These are phyloP conservation scores for Cataglyphis altisquamis DNA, from an alignment of 2,888 invertebrate species.

Conservation along the genomic window DNA sequence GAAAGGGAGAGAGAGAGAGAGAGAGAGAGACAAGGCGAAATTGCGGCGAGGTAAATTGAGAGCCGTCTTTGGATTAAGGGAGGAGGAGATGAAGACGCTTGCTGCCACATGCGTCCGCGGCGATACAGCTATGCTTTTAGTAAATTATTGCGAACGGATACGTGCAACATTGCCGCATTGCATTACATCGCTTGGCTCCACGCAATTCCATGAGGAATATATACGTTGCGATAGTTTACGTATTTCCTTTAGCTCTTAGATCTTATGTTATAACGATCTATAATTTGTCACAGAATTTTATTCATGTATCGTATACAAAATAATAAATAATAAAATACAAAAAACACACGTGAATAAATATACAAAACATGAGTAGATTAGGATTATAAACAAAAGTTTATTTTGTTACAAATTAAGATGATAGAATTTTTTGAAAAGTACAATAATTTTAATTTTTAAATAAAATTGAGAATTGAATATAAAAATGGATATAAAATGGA, in stretches of 20 bases:
- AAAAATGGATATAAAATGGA: too few relatives aligned
- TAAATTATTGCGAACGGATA: slow-evolving; percentile 52
- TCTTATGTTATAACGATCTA: not conserved
- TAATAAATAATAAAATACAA: not conserved
- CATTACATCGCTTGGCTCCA: not conserved
- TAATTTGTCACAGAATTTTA: not conserved
- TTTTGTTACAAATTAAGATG: too few relatives aligned
- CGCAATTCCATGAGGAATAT: slow-evolving; percentile 15
- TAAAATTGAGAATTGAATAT: too few relatives aligned
- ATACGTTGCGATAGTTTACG: not conserved
- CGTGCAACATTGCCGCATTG: not conserved
- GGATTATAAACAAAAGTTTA: too few relatives aligned
- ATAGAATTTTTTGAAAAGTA: too few relatives aligned
- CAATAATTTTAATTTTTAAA: too few relatives aligned
- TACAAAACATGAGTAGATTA: not conserved
- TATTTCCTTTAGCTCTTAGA: not conserved
- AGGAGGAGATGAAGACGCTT: slow-evolving; percentile 58
- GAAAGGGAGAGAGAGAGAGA: not conserved
- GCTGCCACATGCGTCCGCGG: slow-evolving; percentile 55
- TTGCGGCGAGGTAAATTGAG: slow-evolving; percentile 74
- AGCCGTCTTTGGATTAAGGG: slow-evolving; percentile 72
- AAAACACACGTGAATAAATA: not conserved
- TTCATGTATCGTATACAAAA: not conserved
- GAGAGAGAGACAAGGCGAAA: slow-evolving; percentile 56
- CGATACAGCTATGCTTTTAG: slow-evolving; percentile 31